phyloP scores from a whole-genome alignment of 2,888 invertebrate species.

The Folsomia manolachei region DNA sequence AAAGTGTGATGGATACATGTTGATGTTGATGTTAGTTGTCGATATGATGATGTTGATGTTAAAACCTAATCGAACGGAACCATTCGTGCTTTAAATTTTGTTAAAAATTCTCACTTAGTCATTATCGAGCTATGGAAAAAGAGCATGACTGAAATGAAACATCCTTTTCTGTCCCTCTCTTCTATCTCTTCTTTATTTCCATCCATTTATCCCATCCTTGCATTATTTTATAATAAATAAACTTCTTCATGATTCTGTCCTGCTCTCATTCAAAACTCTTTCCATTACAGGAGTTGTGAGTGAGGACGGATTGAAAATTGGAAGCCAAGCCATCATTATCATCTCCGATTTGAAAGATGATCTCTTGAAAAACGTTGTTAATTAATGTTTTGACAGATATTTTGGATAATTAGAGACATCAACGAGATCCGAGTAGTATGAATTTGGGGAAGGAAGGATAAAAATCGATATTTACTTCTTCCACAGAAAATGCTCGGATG shows the following conservation, averaged over 20 bases:
- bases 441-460: not conserved
- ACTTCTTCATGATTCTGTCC: too few species aligned
- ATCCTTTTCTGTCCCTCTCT: too few species aligned
- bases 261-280: too few species aligned
- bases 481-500: not conserved
- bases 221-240: too few species aligned
- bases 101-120: conserved; percentile 7
- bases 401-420: conserved; percentile 4
- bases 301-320: too few species aligned
- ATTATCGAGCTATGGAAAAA: not conserved
- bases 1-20: too few species aligned
- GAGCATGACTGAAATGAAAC: not conserved
- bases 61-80: not conserved
- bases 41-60: not conserved
- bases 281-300: too few species aligned
- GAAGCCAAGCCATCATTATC: too few species aligned
- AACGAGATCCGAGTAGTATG: not conserved
- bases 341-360: conserved; percentile 10
- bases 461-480: not conserved
- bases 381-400: conserved; percentile 10
- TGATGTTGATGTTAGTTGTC: not conserved
- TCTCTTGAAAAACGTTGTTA: not conserved
- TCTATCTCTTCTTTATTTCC: not conserved
- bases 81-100: conserved; percentile 1
- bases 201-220: too few species aligned